Evolutionary conservation across 2,888 invertebrate species (phyloP), one percentile per base, ranked within the genome.

Genomic region (Abscondita cerata): DNA sequence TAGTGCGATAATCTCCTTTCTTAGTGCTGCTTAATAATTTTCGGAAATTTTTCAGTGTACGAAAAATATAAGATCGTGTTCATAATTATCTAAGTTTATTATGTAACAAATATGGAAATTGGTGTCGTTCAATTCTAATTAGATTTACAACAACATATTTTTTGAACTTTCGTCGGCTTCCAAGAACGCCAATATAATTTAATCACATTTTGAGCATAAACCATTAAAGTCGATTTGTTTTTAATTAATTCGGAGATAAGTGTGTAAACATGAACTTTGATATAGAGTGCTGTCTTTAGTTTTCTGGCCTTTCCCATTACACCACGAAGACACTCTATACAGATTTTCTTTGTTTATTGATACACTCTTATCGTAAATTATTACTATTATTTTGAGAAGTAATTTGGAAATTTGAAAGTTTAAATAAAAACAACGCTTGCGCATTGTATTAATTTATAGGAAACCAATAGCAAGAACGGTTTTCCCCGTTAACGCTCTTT

Each of bases 391-490:
- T 41, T 41, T 1, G 13, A 41, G 41, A 41, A 41, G 13, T 41
- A 41, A 41, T 41, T 41, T 41, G 41, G 12, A 16, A 41, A n/a
- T 41, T 41, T 41, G 16, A 41, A 41, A 41, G 12, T 15, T n/a
- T 13, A 12, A 41, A 41, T 13, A 12, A 41, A 41, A 41, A 41
- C 16, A 41, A 41, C 41, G 41, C 41, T 6, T 41, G 41, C 41
- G 41, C 41, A 13, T 18, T 44, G 2, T 3, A 44, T 11, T 18
- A 18, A 16, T 44, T 8, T 11, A 44, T 18, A 16, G 11, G 18
- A 44, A 44, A 18, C 18, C 44, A 44, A 44, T 44, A 18, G 44
- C 44, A 19, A 44, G 44, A 44, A 44, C 19, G 44, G 44, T 44
- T 44, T 44, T 44, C 44, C 44, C 44, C 25, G 5, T 11, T 18